Evolutionary conservation across 1,140 invertebrate species (phyloP).

Genomic region (Triops longicaudatus): DNA sequence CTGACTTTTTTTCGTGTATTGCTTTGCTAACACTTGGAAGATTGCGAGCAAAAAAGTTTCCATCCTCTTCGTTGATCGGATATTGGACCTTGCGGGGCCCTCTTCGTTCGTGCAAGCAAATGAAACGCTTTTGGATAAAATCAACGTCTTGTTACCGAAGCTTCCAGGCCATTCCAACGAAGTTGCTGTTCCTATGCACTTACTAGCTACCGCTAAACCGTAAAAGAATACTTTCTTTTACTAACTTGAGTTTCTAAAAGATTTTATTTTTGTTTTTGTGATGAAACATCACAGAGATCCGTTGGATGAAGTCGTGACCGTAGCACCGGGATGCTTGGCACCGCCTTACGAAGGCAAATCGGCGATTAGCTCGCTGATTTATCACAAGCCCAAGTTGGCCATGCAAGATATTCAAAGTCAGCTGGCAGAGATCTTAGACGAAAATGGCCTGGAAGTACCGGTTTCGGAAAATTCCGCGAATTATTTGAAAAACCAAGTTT

Average conservation of each 20-base stretch:
- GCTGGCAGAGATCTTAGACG: slow-evolving; percentile 9
- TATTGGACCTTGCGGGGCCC: slow-evolving; percentile 49
- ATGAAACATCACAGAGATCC: neutral
- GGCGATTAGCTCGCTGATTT: neutral
- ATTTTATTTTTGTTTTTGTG: neutral
- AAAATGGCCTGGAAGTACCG: neutral
- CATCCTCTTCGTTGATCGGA: slow-evolving; percentile 55
- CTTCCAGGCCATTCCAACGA: slow-evolving; percentile 56
- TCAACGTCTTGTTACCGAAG: slow-evolving; percentile 50
- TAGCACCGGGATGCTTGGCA: slow-evolving; percentile 20
- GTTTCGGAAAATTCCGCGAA: slow-evolving; percentile 1
- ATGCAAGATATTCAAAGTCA: neutral
- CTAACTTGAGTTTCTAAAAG: neutral
- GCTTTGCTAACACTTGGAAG: slow-evolving; percentile 36
- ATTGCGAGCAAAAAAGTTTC: slow-evolving; percentile 47
- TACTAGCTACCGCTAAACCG: slow-evolving; percentile 49
- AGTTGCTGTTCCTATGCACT: slow-evolving; percentile 53
- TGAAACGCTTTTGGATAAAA: slow-evolving; percentile 54
- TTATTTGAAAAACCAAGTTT: slow-evolving; percentile 2
- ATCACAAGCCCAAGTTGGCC: slow-evolving; percentile 2
- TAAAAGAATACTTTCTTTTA: slow-evolving; percentile 33
- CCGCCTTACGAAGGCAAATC: slow-evolving; percentile 8
- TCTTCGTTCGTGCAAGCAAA: slow-evolving; percentile 45
- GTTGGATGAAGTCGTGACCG: neutral
- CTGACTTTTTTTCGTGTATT: slow-evolving; percentile 27